These are phyloP conservation scores for Drosophila atripex DNA, from an alignment of 2,888 invertebrate genomes.

Conservation along the genomic window DNA sequence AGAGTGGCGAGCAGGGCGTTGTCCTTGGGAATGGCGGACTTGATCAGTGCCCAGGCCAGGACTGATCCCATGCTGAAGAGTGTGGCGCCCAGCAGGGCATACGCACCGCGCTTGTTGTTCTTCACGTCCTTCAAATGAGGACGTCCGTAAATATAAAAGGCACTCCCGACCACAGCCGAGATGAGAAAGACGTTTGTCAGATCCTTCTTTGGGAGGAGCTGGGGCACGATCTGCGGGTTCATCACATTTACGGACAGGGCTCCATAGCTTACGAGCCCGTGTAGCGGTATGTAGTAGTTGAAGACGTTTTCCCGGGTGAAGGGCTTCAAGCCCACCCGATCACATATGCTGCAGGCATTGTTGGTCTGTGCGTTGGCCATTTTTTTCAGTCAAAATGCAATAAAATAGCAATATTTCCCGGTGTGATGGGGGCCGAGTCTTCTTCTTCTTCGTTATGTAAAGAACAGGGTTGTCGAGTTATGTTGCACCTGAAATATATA, in stretches of 20 bases:
- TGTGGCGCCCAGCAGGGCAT: conserved; percentile 89
- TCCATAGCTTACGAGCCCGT: conserved; percentile 90
- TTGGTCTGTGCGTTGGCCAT: conserved; percentile 73
- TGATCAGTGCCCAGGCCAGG: conserved; percentile 93
- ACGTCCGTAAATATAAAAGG: conserved; percentile 92
- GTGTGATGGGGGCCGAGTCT: conserved; percentile 18
- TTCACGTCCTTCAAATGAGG: conserved; percentile 89
- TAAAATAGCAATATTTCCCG: conserved; percentile 24
- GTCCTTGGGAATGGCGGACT: conserved; percentile 87
- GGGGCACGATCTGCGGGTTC: conserved; percentile 91
- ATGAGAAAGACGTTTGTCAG: conserved; percentile 92
- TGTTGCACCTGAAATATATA: conserved; percentile 4
- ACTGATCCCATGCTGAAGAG: conserved; percentile 96
- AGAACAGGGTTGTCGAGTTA: conserved; percentile 57
- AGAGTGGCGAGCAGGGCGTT: conserved; percentile 78
- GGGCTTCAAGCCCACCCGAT: conserved; percentile 86
- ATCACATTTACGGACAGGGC: conserved; percentile 92
- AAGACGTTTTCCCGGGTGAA: conserved; percentile 89
- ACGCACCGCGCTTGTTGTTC: conserved; percentile 87
- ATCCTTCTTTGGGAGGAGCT: conserved; percentile 86
- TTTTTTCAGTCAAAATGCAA: conserved; percentile 40
- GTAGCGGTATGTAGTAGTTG: conserved; percentile 90
- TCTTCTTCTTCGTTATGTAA: conserved; percentile 67
- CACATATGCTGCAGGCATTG: conserved; percentile 79
- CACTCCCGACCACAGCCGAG: conserved; percentile 92